Evolutionary conservation across 2,888 invertebrate genomes (phyloP), one percentile per base, ranked within the genome.

Genomic region (Hesperia comma): DNA sequence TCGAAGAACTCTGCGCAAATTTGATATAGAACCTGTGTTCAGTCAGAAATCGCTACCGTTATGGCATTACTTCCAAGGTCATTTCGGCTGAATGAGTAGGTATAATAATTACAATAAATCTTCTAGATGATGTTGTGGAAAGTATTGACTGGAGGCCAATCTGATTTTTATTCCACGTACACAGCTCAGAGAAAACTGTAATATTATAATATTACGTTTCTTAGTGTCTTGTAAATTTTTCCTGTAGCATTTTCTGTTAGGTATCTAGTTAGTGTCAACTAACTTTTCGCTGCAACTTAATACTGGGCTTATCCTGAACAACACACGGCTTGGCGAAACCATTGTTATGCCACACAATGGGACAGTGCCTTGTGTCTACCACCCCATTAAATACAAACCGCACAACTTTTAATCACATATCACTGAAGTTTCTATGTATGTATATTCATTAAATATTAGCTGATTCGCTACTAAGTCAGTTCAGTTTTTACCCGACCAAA

Each of bases 1-100:
- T 63, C 56, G 14, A 21, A 33, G 55, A 56, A 56, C 46, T 63
- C 55, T 63, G 46, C 56, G 46, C 56, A 55, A 55, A 46, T 19
- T 55, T 17, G 21, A 26, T 46, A 43, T 58, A 33, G 6, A 63
- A 43, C 33, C 63, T 56, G 63, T 21, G n/a, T 55, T 56, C 26
- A 37, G 12, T 40, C 40, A 51, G 40, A 53, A 10, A 37, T 49
- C 19, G 37, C 6, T 49, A 19, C 49, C 33, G 51, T 53, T 53
- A 51, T 15, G 26, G 15, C 61, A 15, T 14, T 40, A 51, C 53
- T 61, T 53, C 15, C 60, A 46, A 51, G 43, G 26, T 32, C 32
- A 32, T 26, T 26, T 32, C 53, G 2, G 32, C 3, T n/a, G 53
- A 53, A 53, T n/a, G 14, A 15, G 14, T 53, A n/a, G n/a, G n/a